phyloP scores from a whole-genome alignment of 1,140 invertebrate genomes.

The Wiebesia pumilae region DNA sequence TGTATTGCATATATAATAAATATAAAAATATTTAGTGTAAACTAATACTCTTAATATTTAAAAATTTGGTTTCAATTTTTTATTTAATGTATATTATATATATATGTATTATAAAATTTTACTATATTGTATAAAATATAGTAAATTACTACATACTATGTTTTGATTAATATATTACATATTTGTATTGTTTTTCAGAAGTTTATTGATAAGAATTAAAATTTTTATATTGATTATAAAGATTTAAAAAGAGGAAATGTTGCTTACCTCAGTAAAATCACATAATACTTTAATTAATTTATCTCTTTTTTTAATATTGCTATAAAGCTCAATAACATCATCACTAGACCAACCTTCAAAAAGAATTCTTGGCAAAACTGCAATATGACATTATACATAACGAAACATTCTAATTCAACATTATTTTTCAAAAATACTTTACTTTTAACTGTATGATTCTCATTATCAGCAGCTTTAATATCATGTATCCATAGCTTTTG shows the following conservation, averaged over 20 bases:
- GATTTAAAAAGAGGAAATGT: conserved; percentile 45
- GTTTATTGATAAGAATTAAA: too few relatives aligned
- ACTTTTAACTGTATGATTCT: conserved; percentile 75
- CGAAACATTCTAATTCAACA: conserved; percentile 36
- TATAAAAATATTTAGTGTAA: conserved; percentile 37
- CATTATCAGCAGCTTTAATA: conserved; percentile 76
- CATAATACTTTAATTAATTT: conserved; percentile 78
- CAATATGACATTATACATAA: conserved; percentile 57
- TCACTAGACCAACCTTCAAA: conserved; percentile 89
- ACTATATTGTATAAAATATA: background rate
- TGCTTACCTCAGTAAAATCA: conserved; percentile 77
- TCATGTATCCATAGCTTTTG: conserved; percentile 89
- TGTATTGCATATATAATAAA: conserved; percentile 13
- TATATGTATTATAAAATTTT: background rate
- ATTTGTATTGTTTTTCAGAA: too few relatives aligned
- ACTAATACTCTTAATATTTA: background rate
- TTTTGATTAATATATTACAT: too few relatives aligned
- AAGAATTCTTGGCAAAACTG: conserved; percentile 88
- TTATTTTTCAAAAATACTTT: conserved; percentile 52
- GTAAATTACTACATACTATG: too few relatives aligned
- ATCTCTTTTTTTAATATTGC: conserved; percentile 76
- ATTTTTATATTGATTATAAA: background rate
- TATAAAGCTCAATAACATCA: conserved; percentile 81
- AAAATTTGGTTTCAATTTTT: background rate
- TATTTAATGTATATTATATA: too few relatives aligned